Evolutionary conservation across 1,140 invertebrate species (phyloP).

Genomic region (Meloidogyne hapla): DNA sequence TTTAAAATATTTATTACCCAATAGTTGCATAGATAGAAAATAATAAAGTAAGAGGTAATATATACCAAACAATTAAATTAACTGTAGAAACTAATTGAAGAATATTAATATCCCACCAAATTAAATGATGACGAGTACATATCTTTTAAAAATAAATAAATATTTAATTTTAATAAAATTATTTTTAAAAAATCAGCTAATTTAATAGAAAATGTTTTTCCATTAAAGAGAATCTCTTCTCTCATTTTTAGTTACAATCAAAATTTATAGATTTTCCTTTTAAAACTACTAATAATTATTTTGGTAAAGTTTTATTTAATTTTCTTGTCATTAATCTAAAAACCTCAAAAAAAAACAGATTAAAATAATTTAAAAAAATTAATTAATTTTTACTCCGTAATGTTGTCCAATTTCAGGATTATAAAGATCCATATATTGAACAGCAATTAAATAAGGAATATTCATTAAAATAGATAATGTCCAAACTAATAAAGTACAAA

Average conservation of each 20-base stretch:
- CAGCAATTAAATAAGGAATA: constrained; percentile 55
- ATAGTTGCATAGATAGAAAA: constrained; percentile 55
- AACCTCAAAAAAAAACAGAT: too few relatives aligned
- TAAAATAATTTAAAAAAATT: constrained; percentile 22
- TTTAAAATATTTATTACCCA: constrained; percentile 27
- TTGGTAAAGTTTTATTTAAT: too few relatives aligned
- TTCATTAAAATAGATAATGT: constrained; percentile 47
- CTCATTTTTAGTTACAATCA: too few relatives aligned
- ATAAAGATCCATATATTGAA: constrained; percentile 51
- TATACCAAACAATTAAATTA: constrained; percentile 56
- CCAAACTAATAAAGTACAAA: constrained; percentile 52
- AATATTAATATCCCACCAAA: constrained; percentile 46
- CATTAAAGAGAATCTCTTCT: too few relatives aligned
- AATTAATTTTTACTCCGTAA: constrained; percentile 29
- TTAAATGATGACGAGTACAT: constrained; percentile 48
- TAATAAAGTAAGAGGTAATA: constrained; percentile 46
- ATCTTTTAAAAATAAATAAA: too few relatives aligned
- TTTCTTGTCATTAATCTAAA: too few relatives aligned
- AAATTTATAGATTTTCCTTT: too few relatives aligned
- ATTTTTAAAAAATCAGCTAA: constrained; percentile 3
- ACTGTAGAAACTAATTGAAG: constrained; percentile 54
- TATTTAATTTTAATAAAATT: not conserved
- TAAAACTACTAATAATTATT: too few relatives aligned
- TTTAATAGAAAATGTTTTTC: not conserved
- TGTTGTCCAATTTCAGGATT: constrained; percentile 38